Percentiles rank a stretch among this genome's conserved stretches.
These are phyloP conservation scores for Odontothrips loti DNA, from an alignment of 2,888 invertebrate genomes.

Conservation along the genomic window DNA sequence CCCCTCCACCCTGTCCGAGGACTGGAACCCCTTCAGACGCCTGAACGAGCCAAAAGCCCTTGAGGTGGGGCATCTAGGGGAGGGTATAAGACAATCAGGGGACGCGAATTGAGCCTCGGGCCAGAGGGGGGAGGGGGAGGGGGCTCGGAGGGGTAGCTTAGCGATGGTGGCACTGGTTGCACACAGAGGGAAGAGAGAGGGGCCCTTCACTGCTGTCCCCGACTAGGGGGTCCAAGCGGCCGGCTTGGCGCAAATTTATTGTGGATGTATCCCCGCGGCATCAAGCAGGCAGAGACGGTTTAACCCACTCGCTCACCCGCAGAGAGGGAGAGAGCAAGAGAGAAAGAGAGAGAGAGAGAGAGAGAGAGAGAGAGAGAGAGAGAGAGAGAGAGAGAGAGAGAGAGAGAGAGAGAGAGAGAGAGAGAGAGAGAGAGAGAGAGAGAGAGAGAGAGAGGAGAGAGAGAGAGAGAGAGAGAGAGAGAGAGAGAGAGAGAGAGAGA, in stretches of 20 bases:
- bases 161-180: background rate
- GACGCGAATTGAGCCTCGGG: background rate
- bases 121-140: background rate
- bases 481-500: too few relatives aligned
- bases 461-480: too few relatives aligned
- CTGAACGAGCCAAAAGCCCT: slow-evolving; percentile 20
- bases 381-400: background rate
- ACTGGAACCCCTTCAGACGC: background rate
- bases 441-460: too few relatives aligned
- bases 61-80: background rate
- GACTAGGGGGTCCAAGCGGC: background rate
- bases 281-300: background rate
- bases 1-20: background rate
- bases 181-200: background rate
- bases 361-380: too few relatives aligned
- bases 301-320: background rate
- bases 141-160: background rate
- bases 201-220: background rate
- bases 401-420: background rate
- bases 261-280: background rate
- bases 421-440: background rate
- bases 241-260: background rate
- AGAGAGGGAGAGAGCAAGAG: too few relatives aligned
- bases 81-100: background rate
- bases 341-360: too few relatives aligned